These are phyloP conservation scores for Rhipidura dahli DNA, from an alignment of 2,113 vertebrate genomes.

Conservation along the genomic window DNA sequence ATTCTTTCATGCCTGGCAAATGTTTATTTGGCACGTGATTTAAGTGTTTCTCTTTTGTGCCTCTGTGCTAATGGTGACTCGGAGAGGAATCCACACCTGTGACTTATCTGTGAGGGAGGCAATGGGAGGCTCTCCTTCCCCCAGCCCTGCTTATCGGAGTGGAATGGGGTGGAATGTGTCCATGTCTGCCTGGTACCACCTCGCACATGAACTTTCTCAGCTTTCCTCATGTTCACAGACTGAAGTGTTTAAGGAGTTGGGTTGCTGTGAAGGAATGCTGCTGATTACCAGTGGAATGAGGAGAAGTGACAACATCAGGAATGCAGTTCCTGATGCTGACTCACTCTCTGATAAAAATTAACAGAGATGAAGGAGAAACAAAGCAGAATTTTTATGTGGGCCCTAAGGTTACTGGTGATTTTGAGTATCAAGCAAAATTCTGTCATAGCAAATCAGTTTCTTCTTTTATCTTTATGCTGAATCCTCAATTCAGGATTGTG, in stretches of 20 bases:
- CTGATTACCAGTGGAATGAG: slow-evolving; percentile 43
- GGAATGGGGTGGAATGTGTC: slow-evolving; percentile 65
- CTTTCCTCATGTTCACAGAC: not conserved
- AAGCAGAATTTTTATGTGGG: not conserved
- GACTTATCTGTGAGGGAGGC: slow-evolving; percentile 13
- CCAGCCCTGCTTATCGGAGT: not conserved
- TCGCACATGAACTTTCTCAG: slow-evolving; percentile 51
- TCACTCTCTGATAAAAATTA: slow-evolving; percentile 39
- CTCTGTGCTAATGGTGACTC: not conserved
- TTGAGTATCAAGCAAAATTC: not conserved
- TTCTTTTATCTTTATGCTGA: not conserved
- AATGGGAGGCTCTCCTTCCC: not conserved
- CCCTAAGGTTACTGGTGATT: not conserved
- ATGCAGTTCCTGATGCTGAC: slow-evolving; percentile 20
- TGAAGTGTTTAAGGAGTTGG: slow-evolving; percentile 9
- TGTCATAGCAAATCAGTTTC: not conserved
- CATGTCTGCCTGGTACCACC: slow-evolving; percentile 70
- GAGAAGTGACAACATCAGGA: slow-evolving; percentile 19
- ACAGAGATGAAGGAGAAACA: not conserved
- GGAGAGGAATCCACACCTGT: slow-evolving; percentile 8
- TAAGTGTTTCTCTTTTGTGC: not conserved
- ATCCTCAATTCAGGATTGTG: not conserved
- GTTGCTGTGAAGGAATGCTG: slow-evolving; percentile 55
- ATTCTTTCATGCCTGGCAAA: not conserved
- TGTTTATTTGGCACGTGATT: not conserved